These are phyloP conservation scores for Pediacus dermestoides DNA, from an alignment of 2,888 invertebrate species.

Conservation along the genomic window DNA sequence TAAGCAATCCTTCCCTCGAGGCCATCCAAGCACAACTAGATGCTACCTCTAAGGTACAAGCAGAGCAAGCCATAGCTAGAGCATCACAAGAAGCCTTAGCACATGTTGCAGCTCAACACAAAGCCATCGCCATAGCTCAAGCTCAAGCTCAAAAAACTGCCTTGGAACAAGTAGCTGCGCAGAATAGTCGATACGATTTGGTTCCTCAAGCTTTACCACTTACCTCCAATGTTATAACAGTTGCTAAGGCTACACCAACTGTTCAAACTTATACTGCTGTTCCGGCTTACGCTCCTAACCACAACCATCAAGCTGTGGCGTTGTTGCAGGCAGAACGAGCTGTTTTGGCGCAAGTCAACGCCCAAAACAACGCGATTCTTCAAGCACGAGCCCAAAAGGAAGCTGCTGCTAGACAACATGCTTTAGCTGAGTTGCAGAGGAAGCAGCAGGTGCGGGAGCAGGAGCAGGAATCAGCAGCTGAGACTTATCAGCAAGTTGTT, in stretches of 20 bases:
- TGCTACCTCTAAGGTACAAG: constrained; percentile 36
- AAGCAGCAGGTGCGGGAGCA: constrained; percentile 3
- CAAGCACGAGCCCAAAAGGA: too few relatives aligned
- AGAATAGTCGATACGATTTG: constrained; percentile 25
- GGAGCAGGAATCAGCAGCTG: constrained; percentile 12
- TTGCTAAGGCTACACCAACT: background rate
- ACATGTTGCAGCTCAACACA: constrained; percentile 38
- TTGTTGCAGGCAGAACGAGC: constrained; percentile 19
- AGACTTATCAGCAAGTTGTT: constrained; percentile 19
- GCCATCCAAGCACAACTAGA: constrained; percentile 40
- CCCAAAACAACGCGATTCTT: constrained; percentile 21
- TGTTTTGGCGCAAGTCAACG: constrained; percentile 16
- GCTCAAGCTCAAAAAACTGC: constrained; percentile 30
- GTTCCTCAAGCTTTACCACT: constrained; percentile 16
- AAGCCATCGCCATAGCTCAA: constrained; percentile 33
- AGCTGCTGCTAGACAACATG: constrained; percentile 5
- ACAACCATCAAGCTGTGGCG: constrained; percentile 19
- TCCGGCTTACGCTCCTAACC: constrained; percentile 24
- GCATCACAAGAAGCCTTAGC: constrained; percentile 39
- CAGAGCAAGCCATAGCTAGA: constrained; percentile 32
- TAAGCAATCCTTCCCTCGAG: constrained; percentile 21
- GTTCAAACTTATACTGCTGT: constrained; percentile 7
- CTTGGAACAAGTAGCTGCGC: constrained; percentile 29
- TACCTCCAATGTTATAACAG: too few relatives aligned
- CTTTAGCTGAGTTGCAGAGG: constrained; percentile 7